Evolutionary conservation across 2,888 invertebrate genomes (phyloP).

Genomic region (Tromatobia lineatoria): DNA sequence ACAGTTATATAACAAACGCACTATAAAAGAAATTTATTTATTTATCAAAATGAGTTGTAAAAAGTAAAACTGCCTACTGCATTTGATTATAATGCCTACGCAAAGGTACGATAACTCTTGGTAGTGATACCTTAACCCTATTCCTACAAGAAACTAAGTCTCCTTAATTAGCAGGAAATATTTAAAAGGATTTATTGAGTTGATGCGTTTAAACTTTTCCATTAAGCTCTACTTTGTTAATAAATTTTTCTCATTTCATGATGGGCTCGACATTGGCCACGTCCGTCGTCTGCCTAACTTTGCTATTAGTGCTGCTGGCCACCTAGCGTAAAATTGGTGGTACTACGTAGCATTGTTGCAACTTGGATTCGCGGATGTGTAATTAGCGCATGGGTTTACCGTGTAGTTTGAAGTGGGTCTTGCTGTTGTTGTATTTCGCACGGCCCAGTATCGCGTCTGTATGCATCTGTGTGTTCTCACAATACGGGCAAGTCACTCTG

Average conservation of each 20-base stretch:
- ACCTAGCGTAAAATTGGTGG: neutral
- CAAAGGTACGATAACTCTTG: too few relatives aligned
- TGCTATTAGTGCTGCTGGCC: neutral
- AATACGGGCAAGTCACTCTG: constrained; percentile 21
- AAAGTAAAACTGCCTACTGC: too few relatives aligned
- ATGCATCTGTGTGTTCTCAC: neutral
- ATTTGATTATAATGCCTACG: too few relatives aligned
- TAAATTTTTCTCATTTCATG: neutral
- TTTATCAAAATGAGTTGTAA: too few relatives aligned
- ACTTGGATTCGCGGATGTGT: constrained; percentile 30
- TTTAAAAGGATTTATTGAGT: too few relatives aligned
- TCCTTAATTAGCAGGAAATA: too few relatives aligned
- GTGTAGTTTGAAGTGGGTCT: constrained; percentile 32
- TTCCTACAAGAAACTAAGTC: too few relatives aligned
- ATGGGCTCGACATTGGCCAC: neutral
- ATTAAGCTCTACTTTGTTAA: neutral
- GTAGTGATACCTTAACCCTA: too few relatives aligned
- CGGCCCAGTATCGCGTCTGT: neutral
- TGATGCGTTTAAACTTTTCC: neutral
- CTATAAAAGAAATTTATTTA: too few relatives aligned
- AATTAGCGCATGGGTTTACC: constrained; percentile 22
- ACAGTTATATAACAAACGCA: too few relatives aligned
- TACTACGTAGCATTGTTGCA: constrained; percentile 6
- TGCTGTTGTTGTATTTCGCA: constrained; percentile 1
- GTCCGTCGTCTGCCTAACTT: constrained; percentile 12